Evolutionary conservation across 2,888 invertebrate species (phyloP).

Genomic region (Myathropa florea): DNA sequence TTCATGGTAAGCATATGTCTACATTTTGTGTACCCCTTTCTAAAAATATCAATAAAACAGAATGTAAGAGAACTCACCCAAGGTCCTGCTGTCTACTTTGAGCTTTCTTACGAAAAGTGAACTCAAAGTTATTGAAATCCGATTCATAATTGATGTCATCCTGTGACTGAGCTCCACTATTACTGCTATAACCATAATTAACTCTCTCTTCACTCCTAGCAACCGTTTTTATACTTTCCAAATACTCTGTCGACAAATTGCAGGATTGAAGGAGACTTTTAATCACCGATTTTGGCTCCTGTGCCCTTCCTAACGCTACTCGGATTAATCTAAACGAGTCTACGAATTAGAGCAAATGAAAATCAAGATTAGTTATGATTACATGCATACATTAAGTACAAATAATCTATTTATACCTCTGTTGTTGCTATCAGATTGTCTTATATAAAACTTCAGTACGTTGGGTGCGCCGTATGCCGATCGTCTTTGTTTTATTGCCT

Average conservation of each 20-base stretch:
- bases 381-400: background rate
- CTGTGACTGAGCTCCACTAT: background rate
- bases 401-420: conserved; percentile 36
- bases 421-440: conserved; percentile 77
- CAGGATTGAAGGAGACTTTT: conserved; percentile 89
- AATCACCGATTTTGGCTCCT: conserved; percentile 87
- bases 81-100: conserved; percentile 61
- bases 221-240: conserved; percentile 85
- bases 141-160: conserved; percentile 64
- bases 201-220: background rate
- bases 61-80: conserved; percentile 41
- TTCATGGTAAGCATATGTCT: background rate
- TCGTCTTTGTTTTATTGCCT: conserved; percentile 86
- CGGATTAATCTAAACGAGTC: conserved; percentile 88
- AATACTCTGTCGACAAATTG: conserved; percentile 92
- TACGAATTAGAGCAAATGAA: conserved; percentile 77
- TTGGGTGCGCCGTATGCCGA: conserved; percentile 83
- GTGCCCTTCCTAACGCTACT: conserved; percentile 86
- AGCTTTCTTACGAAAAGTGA: conserved; percentile 50
- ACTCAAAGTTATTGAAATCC: conserved; percentile 70
- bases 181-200: background rate
- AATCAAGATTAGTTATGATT: conserved; percentile 2
- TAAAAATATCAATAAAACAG: background rate
- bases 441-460: conserved; percentile 89
- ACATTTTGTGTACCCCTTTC: background rate